These are phyloP conservation scores for Drosophila repleta DNA, from an alignment of 1,140 invertebrate genomes.

Conservation along the genomic window DNA sequence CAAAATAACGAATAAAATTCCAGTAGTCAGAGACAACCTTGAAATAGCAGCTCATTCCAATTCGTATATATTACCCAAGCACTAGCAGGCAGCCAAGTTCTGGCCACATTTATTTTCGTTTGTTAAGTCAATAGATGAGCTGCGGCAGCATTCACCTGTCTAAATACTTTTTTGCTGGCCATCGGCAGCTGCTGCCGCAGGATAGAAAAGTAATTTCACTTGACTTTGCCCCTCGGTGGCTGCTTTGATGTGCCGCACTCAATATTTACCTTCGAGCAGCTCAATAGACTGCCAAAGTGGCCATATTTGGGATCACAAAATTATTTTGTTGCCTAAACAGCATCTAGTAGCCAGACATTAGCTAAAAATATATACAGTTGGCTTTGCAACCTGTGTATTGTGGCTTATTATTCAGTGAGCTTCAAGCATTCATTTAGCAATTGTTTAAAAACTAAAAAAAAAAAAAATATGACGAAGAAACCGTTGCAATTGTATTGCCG, in stretches of 20 bases:
- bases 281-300: background rate
- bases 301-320: background rate
- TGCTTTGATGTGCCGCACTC: conserved; percentile 11
- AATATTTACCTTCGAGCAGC: conserved; percentile 10
- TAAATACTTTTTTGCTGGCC: conserved; percentile 5
- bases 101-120: conserved; percentile 27
- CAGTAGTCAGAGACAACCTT: too few species aligned
- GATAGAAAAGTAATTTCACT: conserved; percentile 20
- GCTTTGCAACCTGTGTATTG: background rate
- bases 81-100: conserved; percentile 14
- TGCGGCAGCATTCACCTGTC: conserved; percentile 16
- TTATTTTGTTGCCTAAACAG: background rate
- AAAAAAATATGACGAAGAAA: background rate
- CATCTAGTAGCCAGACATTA: background rate
- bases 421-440: background rate
- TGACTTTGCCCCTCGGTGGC: background rate
- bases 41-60: too few species aligned
- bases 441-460: background rate
- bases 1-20: background rate
- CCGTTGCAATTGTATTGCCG: background rate
- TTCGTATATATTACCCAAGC: too few species aligned
- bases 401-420: background rate
- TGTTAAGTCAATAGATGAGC: conserved; percentile 18
- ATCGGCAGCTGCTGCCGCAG: conserved; percentile 11
- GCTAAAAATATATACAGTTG: background rate